Percentiles rank a stretch among this genome's conserved stretches.
phyloP scores from a whole-genome alignment of 2,888 invertebrate species.

The Rhingia campestris region DNA sequence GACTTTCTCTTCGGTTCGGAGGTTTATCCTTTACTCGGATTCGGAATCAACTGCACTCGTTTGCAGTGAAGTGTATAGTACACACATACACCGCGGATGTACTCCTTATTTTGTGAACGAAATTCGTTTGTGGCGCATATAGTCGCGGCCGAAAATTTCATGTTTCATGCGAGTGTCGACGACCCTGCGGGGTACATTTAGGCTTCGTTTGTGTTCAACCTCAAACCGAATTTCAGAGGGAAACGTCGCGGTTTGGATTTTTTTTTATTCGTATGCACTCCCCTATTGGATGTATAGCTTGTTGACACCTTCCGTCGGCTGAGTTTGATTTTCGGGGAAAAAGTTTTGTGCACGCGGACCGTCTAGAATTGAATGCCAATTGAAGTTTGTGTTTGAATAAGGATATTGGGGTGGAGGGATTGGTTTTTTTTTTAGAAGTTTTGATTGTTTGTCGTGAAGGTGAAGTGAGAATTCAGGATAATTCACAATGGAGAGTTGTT shows the following conservation, averaged over 20 bases:
- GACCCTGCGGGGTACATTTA: constrained; percentile 57
- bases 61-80: not conserved
- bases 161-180: constrained; percentile 32
- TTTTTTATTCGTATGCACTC: not conserved
- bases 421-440: too few species aligned
- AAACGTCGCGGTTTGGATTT: constrained; percentile 45
- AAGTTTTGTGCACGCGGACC: constrained; percentile 10
- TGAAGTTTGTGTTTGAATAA: not conserved
- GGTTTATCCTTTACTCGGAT: constrained; percentile 9
- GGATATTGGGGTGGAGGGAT: not conserved
- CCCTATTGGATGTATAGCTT: constrained; percentile 2
- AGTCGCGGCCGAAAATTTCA: constrained; percentile 39
- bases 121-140: constrained; percentile 9
- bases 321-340: constrained; percentile 1
- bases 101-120: constrained; percentile 29
- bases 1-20: constrained; percentile 19
- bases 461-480: too few species aligned
- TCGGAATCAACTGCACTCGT: constrained; percentile 6
- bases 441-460: too few species aligned
- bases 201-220: constrained; percentile 71
- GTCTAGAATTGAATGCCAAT: constrained; percentile 2
- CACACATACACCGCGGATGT: not conserved
- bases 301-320: constrained; percentile 26
- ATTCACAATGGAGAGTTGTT: too few species aligned
- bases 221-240: constrained; percentile 71